Base-by-base conservation (phyloP, 2,113 vertebrate species). In the Ictalurus furcatus region DNA sequence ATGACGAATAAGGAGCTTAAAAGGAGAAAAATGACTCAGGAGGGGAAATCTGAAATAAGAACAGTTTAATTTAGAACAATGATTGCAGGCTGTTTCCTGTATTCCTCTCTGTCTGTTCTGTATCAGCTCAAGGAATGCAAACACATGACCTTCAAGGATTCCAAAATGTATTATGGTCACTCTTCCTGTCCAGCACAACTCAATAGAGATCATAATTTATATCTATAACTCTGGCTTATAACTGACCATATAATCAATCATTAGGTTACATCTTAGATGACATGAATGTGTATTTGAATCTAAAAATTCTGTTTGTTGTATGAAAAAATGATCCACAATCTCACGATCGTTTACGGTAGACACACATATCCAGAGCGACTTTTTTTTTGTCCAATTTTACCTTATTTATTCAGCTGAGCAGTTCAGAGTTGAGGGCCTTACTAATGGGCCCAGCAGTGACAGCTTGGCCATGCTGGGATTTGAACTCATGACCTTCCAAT, bases 141-240 rank as follows among this genome's bases (percentile, higher is more conserved):
- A 83, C 58, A 83, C n/a, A 61, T 61, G 58, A 58, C 79, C 79
- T 81, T 34, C 79, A 58, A 19, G 44, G 44, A 25, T 44, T 79
- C 25, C 76, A n/a, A 81, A 58, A 21, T 80, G 40, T 48, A 48
- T 11, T 78, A 28, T 2, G 28, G 79, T 82, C 79, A 82, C 19
- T 23, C 7, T 34, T 37, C n/a, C 17, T 58, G 52, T 54, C 76
- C 48, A 7, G 8, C 3, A 28, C 13, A 54, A 54, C n/a, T 52
- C 44, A 13, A 25, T 48, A 48, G 21, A 48, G 21, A 12, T 76
- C 44, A 59, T 34, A 23, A 59, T 82, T 37, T 59, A 59, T 23
- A 37, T 6, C 25, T 48, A 52, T 11, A 40, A 1, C 11, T 14
- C 48, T 48, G 9, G 21, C 74, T 44, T 48, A 25, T 76, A 21